Evolutionary conservation across 1,140 invertebrate species (phyloP).

Genomic region (Drosophila nasuta): DNA sequence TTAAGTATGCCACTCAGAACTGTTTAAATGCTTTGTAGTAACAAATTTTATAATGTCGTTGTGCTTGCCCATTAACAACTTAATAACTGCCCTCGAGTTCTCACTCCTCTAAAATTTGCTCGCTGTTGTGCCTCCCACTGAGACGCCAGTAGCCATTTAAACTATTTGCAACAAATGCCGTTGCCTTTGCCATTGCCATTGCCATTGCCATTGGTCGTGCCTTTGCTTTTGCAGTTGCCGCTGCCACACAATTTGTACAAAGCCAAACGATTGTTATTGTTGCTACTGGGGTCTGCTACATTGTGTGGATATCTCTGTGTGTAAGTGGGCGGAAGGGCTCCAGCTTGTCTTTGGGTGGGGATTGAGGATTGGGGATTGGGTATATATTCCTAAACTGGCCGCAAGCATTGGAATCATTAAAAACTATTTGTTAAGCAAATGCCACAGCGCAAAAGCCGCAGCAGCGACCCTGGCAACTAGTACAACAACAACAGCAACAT

Average conservation of each 20-base stretch:
- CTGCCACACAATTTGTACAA: slow-evolving; percentile 62
- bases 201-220: slow-evolving; percentile 30
- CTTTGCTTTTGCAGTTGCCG: slow-evolving; percentile 13
- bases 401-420: slow-evolving; percentile 76
- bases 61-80: slow-evolving; percentile 37
- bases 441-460: slow-evolving; percentile 59
- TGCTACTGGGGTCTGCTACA: slow-evolving; percentile 1
- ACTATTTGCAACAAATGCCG: slow-evolving; percentile 51
- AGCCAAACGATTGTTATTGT: slow-evolving; percentile 63
- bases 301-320: slow-evolving; percentile 13
- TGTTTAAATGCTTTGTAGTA: neutral
- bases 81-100: slow-evolving; percentile 11
- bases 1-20: slow-evolving; percentile 15
- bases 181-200: neutral
- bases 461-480: slow-evolving; percentile 9
- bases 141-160: slow-evolving; percentile 38
- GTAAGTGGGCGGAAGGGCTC: neutral
- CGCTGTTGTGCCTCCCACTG: neutral
- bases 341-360: neutral
- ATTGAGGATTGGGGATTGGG: too few relatives aligned
- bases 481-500: neutral
- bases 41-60: slow-evolving; percentile 14
- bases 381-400: slow-evolving; percentile 54
- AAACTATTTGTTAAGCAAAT: slow-evolving; percentile 79
- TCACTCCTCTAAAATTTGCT: neutral